Base-by-base conservation (phyloP, 2,113 vertebrate genomes). In the Myxocyprinus asiaticus region DNA sequence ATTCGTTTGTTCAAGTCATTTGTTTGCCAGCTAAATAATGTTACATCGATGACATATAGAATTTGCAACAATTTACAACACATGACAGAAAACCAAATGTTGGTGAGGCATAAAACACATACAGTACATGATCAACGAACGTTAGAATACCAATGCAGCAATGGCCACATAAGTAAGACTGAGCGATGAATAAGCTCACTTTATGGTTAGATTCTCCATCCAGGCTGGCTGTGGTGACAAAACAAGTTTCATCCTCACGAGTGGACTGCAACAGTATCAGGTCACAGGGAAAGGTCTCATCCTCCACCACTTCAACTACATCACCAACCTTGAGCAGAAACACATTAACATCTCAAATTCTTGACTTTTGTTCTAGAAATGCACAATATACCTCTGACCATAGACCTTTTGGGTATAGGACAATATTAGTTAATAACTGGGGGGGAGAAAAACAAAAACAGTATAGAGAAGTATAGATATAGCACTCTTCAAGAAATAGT, bases 171-270 rank as follows among this genome's bases (percentile, higher is more conserved):
- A 58, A 58, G n/a, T 33, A 58, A 17, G 50, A 5, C 3, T 7
- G 76, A 83, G 4, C 10, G 47, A 44, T 6, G 51, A 14, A 59
- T 44, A 9, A 66, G 53, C 83, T 81, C 82, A 99, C 97, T 95
- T 99, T 99, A 89, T 96, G 96, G 86, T 98, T 99, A 51, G 97
- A 98, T 89, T 99, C 97, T 69, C 98, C 98, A 84, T 99, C 98
- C 3, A 99, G 94, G 91, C 97, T 99, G 0, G 97, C 97, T 53
- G 98, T 99, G 33, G 96, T 99, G 83, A 98, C 96, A 0, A 96
- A 96, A 84, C 98, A 99, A 67, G 93, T 96, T 74, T 91, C 95
- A 0, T 98, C 97, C 1, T 82, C 80, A 63, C 94, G 93, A 84
- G 91, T 95, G 0, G 96, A 98, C 80, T 95, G 93, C 62, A 99